These are phyloP conservation scores for Antigone vipio DNA, from an alignment of 2,113 vertebrate species.

Conservation along the genomic window DNA sequence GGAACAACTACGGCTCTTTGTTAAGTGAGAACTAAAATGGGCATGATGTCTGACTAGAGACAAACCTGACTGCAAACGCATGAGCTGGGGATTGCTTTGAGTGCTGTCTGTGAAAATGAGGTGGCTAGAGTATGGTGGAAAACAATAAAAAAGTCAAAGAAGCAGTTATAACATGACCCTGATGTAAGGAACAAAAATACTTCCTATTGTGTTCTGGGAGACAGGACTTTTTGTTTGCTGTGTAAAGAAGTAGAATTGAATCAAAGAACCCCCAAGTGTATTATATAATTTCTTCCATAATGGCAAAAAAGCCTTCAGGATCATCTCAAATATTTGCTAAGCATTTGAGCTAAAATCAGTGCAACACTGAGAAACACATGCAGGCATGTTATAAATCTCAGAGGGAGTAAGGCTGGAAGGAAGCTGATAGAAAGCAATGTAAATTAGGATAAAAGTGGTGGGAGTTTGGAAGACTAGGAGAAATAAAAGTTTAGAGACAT, in stretches of 20 bases:
- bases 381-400: neutral
- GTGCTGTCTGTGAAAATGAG: neutral
- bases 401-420: neutral
- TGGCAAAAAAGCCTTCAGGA: neutral
- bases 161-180: neutral
- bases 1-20: neutral
- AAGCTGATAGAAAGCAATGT: neutral
- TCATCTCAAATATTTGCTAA: neutral
- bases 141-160: slow-evolving; percentile 21
- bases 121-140: neutral
- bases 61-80: neutral
- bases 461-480: neutral
- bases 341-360: neutral
- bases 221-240: neutral
- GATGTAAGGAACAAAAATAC: neutral
- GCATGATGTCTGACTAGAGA: neutral
- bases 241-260: neutral
- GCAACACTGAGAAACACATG: neutral
- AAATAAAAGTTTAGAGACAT: neutral
- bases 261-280: neutral
- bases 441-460: neutral
- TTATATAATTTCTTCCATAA: neutral
- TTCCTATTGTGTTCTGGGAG: neutral
- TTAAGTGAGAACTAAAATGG: slow-evolving; percentile 1
- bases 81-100: slow-evolving; percentile 1